Percentiles rank a stretch among this genome's conserved stretches.
These are phyloP conservation scores for cat (Felis catus) DNA, from an alignment of 2,113 vertebrate genomes.

Conservation along the genomic window DNA sequence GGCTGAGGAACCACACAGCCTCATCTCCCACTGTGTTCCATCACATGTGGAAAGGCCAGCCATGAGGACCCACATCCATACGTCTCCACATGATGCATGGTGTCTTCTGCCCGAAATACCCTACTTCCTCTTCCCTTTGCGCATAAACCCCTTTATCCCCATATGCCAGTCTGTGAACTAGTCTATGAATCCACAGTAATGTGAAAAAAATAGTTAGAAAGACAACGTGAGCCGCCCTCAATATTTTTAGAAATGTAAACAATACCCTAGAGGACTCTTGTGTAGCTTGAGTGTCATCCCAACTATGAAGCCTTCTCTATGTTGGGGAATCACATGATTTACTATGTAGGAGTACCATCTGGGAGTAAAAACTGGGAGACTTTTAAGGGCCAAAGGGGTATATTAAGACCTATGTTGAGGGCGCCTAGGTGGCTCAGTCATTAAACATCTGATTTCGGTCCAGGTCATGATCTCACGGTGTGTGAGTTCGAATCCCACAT, in stretches of 20 bases:
- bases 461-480: no score
- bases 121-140: background rate
- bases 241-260: background rate
- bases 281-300: background rate
- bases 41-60: background rate
- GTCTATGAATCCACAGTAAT: background rate
- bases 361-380: background rate
- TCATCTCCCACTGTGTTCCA: background rate
- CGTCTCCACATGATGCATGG: background rate
- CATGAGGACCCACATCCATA: fast-evolving
- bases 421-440: no score
- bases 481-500: no score
- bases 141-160: background rate
- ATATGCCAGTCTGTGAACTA: background rate
- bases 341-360: background rate
- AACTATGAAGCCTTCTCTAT: background rate
- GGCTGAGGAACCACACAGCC: background rate
- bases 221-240: background rate
- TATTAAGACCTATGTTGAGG: background rate
- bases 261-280: background rate
- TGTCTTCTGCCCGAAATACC: background rate
- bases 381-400: background rate
- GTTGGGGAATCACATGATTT: background rate
- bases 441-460: no score
- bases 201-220: background rate